phyloP scores from a whole-genome alignment of 2,888 invertebrate species.

The Ormia ochracea region DNA sequence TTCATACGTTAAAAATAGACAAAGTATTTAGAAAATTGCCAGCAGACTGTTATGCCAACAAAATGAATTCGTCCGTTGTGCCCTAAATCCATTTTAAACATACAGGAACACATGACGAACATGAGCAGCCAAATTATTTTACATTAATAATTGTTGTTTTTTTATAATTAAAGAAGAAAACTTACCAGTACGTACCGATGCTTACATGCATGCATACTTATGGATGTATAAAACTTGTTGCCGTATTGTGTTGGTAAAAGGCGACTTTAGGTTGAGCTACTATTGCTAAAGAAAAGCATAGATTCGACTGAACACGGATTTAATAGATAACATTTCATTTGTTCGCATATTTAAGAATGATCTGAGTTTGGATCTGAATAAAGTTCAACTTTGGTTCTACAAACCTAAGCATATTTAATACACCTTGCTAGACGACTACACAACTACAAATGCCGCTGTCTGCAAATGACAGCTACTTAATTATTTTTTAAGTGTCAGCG shows the following conservation, averaged over 20 bases:
- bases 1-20: constrained; percentile 14
- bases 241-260: background rate
- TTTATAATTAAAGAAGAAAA: background rate
- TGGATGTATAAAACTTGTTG: too few relatives aligned
- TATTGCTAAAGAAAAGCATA: background rate
- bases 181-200: background rate
- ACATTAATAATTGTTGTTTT: constrained; percentile 2
- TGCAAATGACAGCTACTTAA: too few relatives aligned
- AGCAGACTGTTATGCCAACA: constrained; percentile 39
- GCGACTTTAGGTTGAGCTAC: background rate
- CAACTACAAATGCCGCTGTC: too few relatives aligned
- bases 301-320: too few relatives aligned
- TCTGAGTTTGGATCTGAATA: too few relatives aligned
- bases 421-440: too few relatives aligned
- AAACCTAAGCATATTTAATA: too few relatives aligned
- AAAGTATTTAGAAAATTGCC: constrained; percentile 27
- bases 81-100: constrained; percentile 63
- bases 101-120: constrained; percentile 60
- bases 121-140: constrained; percentile 56
- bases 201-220: too few relatives aligned
- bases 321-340: too few relatives aligned
- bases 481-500: too few relatives aligned
- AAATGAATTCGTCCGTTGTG: constrained; percentile 51
- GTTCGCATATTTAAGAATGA: too few relatives aligned
- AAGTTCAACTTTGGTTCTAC: too few relatives aligned